phyloP scores from a whole-genome alignment of 2,888 invertebrate species.

The Caenorhabditis afra region DNA sequence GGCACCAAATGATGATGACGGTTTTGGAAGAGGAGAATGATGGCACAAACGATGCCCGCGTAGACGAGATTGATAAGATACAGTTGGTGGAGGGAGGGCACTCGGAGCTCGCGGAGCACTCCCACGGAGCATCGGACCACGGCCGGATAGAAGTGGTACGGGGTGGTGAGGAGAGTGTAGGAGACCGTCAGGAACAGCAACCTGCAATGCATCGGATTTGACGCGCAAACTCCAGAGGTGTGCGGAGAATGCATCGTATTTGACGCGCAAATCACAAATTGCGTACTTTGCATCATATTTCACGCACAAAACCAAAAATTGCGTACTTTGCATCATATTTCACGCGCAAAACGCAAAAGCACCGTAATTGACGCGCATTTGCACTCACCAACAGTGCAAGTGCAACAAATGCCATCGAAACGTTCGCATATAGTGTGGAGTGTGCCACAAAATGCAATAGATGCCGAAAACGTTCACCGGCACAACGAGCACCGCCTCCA shows the following conservation, averaged over 20 bases:
- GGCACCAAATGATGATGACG: constrained; percentile 29
- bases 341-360: too few species aligned
- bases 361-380: background rate
- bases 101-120: constrained; percentile 4
- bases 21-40: constrained; percentile 32
- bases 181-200: constrained; percentile 17
- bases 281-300: too few species aligned
- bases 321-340: background rate
- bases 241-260: too few species aligned
- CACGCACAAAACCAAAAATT: too few species aligned
- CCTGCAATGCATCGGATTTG: constrained; percentile 6
- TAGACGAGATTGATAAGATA: constrained; percentile 16
- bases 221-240: background rate
- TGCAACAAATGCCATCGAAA: constrained; percentile 36
- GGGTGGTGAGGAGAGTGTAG: constrained; percentile 42
- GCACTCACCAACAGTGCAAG: constrained; percentile 23
- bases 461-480: constrained; percentile 37
- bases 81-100: constrained; percentile 10
- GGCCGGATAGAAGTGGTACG: constrained; percentile 36
- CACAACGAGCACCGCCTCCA: constrained; percentile 14
- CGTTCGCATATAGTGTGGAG: constrained; percentile 31
- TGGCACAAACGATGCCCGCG: constrained; percentile 21
- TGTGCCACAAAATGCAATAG: constrained; percentile 24
- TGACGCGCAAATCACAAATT: too few species aligned
- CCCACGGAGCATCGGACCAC: constrained; percentile 35